Conservation (phyloP, 1,140 invertebrate genomes). For the Zelostemma sp. region DNA sequence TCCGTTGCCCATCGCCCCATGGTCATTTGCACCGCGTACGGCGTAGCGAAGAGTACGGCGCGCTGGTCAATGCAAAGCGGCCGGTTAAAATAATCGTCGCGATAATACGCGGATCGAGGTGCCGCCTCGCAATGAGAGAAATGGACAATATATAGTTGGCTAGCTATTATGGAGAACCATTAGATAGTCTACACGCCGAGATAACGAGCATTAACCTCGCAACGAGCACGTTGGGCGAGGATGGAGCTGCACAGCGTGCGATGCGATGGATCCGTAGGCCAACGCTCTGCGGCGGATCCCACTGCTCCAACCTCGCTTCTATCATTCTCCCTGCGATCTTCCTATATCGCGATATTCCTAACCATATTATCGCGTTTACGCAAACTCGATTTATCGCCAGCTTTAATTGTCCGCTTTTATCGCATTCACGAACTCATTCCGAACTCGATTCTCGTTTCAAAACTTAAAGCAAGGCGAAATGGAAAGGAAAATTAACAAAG, state of each 20-base stretch:
- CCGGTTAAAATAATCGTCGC: constrained; percentile 61
- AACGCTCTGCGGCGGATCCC: constrained; percentile 38
- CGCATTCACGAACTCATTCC: constrained; percentile 18
- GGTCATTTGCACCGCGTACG: constrained; percentile 18
- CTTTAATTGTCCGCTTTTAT: constrained; percentile 29
- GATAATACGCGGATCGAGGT: constrained; percentile 62
- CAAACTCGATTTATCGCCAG: constrained; percentile 15
- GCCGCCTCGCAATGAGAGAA: constrained; percentile 63
- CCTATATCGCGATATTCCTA: constrained; percentile 22
- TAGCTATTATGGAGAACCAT: constrained; percentile 67
- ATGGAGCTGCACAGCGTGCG: constrained; percentile 33
- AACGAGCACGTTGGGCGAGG: constrained; percentile 62
- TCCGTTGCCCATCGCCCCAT: neutral
- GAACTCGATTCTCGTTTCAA: neutral
- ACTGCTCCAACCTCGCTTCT: constrained; percentile 28
- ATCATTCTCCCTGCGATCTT: constrained; percentile 38
- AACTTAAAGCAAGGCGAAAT: too few relatives aligned
- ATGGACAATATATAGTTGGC: constrained; percentile 67
- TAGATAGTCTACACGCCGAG: constrained; percentile 70
- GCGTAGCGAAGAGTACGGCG: constrained; percentile 14
- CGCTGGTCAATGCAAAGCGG: constrained; percentile 50
- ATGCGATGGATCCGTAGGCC: constrained; percentile 42
- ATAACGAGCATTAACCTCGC: constrained; percentile 70
- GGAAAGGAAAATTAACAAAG: too few relatives aligned
- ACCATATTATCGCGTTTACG: constrained; percentile 18